These are phyloP conservation scores for Monopis laevigella DNA, from an alignment of 2,888 invertebrate species.

Conservation along the genomic window DNA sequence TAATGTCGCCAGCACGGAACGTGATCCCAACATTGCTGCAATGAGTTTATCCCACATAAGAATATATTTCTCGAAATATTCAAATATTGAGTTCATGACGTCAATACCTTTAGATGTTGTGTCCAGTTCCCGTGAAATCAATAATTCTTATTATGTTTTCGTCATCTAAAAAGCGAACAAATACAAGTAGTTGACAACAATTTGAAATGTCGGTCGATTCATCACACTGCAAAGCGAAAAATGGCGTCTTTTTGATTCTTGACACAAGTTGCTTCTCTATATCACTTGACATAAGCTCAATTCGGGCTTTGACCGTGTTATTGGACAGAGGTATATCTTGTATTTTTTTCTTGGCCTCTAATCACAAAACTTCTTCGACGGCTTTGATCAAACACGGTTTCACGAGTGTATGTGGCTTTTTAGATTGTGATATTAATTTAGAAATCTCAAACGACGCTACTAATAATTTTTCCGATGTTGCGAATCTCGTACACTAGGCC, in stretches of 20 bases:
- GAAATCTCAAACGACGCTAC: too few species aligned
- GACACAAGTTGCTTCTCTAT: slow-evolving; percentile 9
- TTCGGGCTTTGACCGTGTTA: slow-evolving; percentile 5
- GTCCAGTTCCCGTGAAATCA: slow-evolving; percentile 4
- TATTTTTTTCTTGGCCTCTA: slow-evolving; percentile 10
- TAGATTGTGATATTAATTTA: too few species aligned
- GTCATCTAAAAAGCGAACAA: slow-evolving; percentile 11
- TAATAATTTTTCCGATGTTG: too few species aligned
- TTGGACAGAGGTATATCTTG: slow-evolving; percentile 6
- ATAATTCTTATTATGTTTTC: slow-evolving; percentile 8
- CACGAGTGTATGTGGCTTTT: slow-evolving; percentile 1
- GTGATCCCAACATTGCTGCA: too few species aligned
- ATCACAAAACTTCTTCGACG: slow-evolving; percentile 9
- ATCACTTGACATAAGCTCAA: slow-evolving; percentile 11
- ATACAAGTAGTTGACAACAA: slow-evolving; percentile 12
- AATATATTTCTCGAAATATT: too few species aligned
- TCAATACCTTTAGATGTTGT: slow-evolving; percentile 5
- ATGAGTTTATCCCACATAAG: too few species aligned
- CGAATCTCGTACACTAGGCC: too few species aligned
- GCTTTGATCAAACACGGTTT: slow-evolving; percentile 10
- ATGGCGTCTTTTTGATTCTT: slow-evolving; percentile 9
- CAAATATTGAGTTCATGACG: neutral
- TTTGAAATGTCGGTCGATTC: slow-evolving; percentile 12
- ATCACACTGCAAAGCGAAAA: slow-evolving; percentile 11
- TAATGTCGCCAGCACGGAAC: too few species aligned